Conservation (phyloP, 1,140 invertebrate genomes). For the Sinonovacula constricta region DNA sequence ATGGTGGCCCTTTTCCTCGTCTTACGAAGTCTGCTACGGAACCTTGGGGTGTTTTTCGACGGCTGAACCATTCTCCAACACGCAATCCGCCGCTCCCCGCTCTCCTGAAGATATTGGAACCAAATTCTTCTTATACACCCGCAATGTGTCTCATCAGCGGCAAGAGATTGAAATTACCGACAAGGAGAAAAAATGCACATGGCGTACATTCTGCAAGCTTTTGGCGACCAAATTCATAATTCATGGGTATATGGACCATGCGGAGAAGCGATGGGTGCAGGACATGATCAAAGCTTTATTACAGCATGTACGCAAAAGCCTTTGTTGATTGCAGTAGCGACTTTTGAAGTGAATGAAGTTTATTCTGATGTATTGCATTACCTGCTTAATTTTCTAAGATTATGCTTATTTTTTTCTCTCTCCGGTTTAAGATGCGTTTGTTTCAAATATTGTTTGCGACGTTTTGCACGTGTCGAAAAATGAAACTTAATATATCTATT, state of each 20-base stretch:
- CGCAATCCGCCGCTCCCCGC: slow-evolving; percentile 5
- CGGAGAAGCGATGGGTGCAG: slow-evolving; percentile 20
- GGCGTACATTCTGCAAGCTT: slow-evolving; percentile 21
- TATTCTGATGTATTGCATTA: no score
- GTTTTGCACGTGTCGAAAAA: no score
- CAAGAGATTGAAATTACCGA: slow-evolving; percentile 28
- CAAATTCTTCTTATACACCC: slow-evolving; percentile 20
- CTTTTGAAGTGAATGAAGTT: no score
- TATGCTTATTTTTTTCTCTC: no score
- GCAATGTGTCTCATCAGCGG: background rate
- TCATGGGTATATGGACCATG: slow-evolving; percentile 37
- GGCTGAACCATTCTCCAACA: slow-evolving; percentile 6
- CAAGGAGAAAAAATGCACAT: slow-evolving; percentile 17
- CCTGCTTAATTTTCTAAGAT: no score
- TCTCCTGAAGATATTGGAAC: slow-evolving; percentile 26
- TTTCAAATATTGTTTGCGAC: no score
- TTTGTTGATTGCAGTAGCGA: no score
- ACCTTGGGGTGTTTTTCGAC: slow-evolving; percentile 8
- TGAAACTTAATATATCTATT: background rate
- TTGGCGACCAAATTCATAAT: slow-evolving; percentile 31
- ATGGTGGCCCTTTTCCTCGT: slow-evolving; percentile 16
- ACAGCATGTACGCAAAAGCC: slow-evolving; percentile 33
- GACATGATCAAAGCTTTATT: slow-evolving; percentile 27
- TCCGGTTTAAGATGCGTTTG: no score
- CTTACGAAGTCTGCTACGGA: slow-evolving; percentile 28